phyloP scores from a whole-genome alignment of 2,888 invertebrate species.

The Stratiomys singularior region DNA sequence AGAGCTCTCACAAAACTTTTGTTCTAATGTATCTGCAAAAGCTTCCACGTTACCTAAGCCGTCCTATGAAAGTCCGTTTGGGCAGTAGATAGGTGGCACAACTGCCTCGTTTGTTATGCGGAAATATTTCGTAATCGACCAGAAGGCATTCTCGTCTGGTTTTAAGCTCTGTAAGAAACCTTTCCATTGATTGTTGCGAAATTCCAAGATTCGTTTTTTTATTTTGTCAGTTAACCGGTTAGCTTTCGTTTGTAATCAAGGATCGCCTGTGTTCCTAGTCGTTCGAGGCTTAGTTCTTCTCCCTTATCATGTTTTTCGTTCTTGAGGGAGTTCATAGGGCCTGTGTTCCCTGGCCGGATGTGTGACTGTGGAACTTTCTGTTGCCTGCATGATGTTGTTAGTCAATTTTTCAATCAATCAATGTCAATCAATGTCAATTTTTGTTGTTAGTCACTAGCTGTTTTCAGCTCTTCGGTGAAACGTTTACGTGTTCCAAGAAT shows the following conservation, averaged over 20 bases:
- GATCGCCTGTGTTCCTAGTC: not conserved
- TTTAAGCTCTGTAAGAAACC: not conserved
- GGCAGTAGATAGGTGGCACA: too few relatives aligned
- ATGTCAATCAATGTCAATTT: too few relatives aligned
- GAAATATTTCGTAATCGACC: too few relatives aligned
- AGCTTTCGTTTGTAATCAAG: not conserved
- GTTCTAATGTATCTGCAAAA: not conserved
- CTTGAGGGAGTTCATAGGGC: constrained; percentile 11
- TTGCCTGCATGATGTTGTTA: not conserved
- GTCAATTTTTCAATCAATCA: not conserved
- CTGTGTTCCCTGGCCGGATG: too few relatives aligned
- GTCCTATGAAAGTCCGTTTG: not conserved
- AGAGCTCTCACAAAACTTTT: not conserved
- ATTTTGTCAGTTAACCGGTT: not conserved
- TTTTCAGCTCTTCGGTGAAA: not conserved
- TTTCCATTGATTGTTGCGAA: not conserved
- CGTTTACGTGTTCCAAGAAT: not conserved
- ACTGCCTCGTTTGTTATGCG: too few relatives aligned
- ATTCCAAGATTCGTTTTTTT: not conserved
- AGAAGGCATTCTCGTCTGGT: too few relatives aligned
- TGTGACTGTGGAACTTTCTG: not conserved
- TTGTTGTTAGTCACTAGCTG: not conserved
- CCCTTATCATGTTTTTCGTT: not conserved
- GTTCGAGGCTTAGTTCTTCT: not conserved
- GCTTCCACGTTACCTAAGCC: not conserved